Evolutionary conservation across 2,888 invertebrate genomes (phyloP), one percentile per base, ranked within the genome.

Genomic region (Hecatera dysodea): DNA sequence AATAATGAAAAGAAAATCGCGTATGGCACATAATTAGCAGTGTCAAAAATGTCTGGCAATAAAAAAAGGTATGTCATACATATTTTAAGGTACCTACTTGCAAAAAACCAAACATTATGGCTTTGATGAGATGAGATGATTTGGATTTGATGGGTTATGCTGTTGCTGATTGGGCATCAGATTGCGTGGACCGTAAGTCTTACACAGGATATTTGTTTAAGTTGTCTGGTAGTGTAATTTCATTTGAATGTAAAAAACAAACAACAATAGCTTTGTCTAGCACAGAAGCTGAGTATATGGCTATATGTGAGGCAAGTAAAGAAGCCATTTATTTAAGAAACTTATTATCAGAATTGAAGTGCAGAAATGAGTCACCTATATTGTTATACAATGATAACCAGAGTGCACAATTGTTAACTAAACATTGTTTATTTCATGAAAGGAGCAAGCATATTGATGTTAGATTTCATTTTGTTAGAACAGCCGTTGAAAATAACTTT

Each of bases 401-500:
- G 19, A 55, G 29, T 55, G 55, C 55, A n/a, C 19, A 55, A 9
- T 8, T 11, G 3, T 9, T 55, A 19, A 36, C 55, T 33, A n/a
- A 55, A 29, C 5, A 53, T 19, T 53, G 19, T 27, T 0, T 53
- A 29, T 53, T 29, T 2, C 53, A 53, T 53, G n/a, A 36, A 19
- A 6, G 55, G 36, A 55, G 55, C 55, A 55, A 55, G 15, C 50
- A 50, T 50, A 50, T 50, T 12, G 50, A 50, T 50, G 24, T 50
- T 1, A 50, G 50, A 12, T 50, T n/a, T 24, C 50, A 50, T 50
- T 50, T 50, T 50, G 24, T 50, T 5, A 50, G 50, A 50, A 27
- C 8, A 22, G 48, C 50, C 1, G 50, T 24, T 24, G 24, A 50
- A 50, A 50, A 50, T 50, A 50, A 50, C 12, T 15, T 15, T 33